Evolutionary conservation across 2,888 invertebrate genomes (phyloP), one percentile per base, ranked within the genome.

Genomic region (Myopa tessellatipennis): DNA sequence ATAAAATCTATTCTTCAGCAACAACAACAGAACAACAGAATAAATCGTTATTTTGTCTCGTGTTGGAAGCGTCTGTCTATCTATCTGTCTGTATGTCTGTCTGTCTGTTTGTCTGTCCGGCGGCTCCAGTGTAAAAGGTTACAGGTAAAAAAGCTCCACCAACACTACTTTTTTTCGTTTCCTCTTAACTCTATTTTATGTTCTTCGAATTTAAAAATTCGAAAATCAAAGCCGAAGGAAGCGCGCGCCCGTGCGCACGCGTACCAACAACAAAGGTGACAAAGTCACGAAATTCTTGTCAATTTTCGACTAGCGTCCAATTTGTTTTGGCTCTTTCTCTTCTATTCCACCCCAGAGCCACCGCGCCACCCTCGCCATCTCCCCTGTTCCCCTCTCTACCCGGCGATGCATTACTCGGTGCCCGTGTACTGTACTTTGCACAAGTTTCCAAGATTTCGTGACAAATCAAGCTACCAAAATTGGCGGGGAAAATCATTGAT

Each of bases 211-310:
- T 81, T 79, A 78, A 81, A 81, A 82, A 82, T 82, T 80, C 81
- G 73, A 63, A 82, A 82, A 83, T 82, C 82, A 83, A 83, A 83
- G 83, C 81, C 81, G 79, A 80, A 82, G 76, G 80, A 78, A 82
- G 82, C 81, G 82, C 80, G 68, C 70, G 77, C 74, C 26, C 40
- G 74, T 63, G 76, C 79, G 77, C 78, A 77, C 72, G 76, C 79
- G 78, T 68, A 75, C 68, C 38, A 52, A 77, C 77, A 80, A 81
- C 84, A 85, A 85, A 88, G 88, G 88, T 88, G 88, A 88, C 88
- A 88, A 88, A 88, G 88, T 88, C 88, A 88, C 88, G 88, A 88
- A 88, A 87, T 88, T 88, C 88, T 88, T 88, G 88, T 88, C 88
- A 88, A 87, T 87, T 87, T 88, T 88, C 87, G 86, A 88, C 87